A percentile compares a stretch with the other conserved stretches of the same genome.
Evolutionary conservation across 1,140 invertebrate genomes (phyloP).

Genomic region (Drosophila aff.): DNA sequence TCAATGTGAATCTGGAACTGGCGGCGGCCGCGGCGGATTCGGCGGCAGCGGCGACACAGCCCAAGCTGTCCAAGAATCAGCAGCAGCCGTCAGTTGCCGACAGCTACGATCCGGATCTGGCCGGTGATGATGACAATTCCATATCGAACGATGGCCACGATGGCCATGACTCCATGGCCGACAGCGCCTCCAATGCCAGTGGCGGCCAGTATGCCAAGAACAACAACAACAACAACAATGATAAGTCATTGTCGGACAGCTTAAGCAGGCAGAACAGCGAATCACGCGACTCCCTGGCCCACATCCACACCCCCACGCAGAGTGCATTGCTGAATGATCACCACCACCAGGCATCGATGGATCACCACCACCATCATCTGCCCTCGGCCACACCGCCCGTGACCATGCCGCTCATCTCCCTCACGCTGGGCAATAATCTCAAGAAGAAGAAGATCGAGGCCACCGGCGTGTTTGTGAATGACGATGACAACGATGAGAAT

Average conservation of each 20-base stretch:
- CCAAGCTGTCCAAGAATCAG: conserved; percentile 37
- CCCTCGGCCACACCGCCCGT: conserved; percentile 70
- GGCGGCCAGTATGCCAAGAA: conserved; percentile 50
- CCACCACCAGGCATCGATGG: conserved; percentile 5
- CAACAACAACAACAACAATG: conserved; percentile 61
- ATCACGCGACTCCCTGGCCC: conserved; percentile 68
- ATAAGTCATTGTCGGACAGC: conserved; percentile 38
- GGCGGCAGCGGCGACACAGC: not conserved
- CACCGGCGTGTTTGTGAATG: conserved; percentile 96
- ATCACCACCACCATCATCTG: not conserved
- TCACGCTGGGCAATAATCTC: conserved; percentile 76
- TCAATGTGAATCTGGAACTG: conserved; percentile 87
- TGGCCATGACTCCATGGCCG: conserved; percentile 50
- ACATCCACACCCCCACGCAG: conserved; percentile 68
- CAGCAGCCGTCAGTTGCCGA: conserved; percentile 20
- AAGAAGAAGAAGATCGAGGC: conserved; percentile 93
- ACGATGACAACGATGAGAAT: conserved; percentile 92
- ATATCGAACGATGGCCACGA: conserved; percentile 72
- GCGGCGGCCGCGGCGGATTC: not conserved
- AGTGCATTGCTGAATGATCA: conserved; percentile 48
- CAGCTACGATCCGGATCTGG: conserved; percentile 26
- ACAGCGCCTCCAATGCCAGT: conserved; percentile 71
- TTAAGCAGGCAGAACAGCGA: conserved; percentile 77
- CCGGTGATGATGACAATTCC: conserved; percentile 69
- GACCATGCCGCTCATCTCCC: conserved; percentile 75